Evolutionary conservation across 2,113 vertebrate species (phyloP), one percentile per base, ranked within the genome.

Genomic region (Sorex fumeus): DNA sequence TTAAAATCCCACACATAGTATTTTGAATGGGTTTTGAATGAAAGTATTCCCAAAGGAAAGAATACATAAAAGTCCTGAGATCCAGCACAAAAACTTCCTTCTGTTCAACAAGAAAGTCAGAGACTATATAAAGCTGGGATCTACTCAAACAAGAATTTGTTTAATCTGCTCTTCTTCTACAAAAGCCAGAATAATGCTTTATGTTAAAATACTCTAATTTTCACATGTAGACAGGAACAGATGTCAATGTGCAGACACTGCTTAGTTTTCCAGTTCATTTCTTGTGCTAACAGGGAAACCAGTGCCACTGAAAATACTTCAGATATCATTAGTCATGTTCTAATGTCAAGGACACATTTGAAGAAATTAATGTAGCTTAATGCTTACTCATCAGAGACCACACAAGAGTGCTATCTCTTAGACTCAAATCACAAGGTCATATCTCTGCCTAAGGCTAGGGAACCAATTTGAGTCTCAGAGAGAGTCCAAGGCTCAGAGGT

Each of bases 341-440:
- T 74, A 88, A 92, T n/a, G 34, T 91, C 36, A 81, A 82, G 45
- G 25, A 81, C 32, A 93, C 81, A 82, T 93, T 87, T 94, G 91
- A 91, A 91, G 40, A 75, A 50, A 90, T 15, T 74, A 95, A 87
- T 72, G 25, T 57, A 93, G 28, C 64, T 90, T 91, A 90, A 45
- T 32, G 40, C 19, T 91, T 93, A 57, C 66, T 90, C 21, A 40
- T 91, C 47, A 84, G 88, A 91, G 19, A 77, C 11, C 15, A 60
- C 70, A 87, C 23, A 87, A 53, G n/a, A 90, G 25, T 81, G 66
- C 32, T 87, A 64, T 57, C 47, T 80, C 64, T 93, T 57, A 95
- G 47, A 45, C 27, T 15, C 6, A 43, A 93, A 84, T 30, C 82
- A 62, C 25, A 81, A 70, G 34, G 57, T 78, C 11, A 78, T 79